Evolutionary conservation across 2,797 vertebrate species (phyloP).

Genomic region (Sebastes steindachneri): DNA sequence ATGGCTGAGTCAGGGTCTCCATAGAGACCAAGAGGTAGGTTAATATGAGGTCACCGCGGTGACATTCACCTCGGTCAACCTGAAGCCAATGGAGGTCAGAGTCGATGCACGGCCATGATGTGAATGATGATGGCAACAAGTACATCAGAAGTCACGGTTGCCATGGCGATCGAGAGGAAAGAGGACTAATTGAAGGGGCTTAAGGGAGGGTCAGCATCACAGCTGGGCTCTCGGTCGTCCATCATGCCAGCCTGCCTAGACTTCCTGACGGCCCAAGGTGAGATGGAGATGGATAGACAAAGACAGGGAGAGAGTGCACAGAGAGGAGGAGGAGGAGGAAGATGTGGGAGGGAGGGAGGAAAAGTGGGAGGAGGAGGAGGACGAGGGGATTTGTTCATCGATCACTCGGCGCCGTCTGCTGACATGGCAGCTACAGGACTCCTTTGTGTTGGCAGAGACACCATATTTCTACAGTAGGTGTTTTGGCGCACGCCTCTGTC

Average conservation of each 20-base stretch:
- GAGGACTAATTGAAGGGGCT: constrained; percentile 18
- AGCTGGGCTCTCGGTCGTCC: constrained; percentile 27
- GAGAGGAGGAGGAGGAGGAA: neutral
- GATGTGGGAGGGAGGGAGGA: neutral
- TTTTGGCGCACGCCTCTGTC: constrained; percentile 20
- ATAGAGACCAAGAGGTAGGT: constrained; percentile 15
- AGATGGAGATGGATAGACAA: constrained; percentile 44
- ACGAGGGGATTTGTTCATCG: constrained; percentile 35
- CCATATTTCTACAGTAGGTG: constrained; percentile 21
- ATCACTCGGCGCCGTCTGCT: constrained; percentile 49
- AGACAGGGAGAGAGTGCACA: constrained; percentile 19
- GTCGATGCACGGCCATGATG: neutral
- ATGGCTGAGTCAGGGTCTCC: constrained; percentile 15
- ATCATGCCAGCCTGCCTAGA: constrained; percentile 35
- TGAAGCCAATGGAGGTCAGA: constrained; percentile 21
- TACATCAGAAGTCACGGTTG: constrained; percentile 28
- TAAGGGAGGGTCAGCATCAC: constrained; percentile 3
- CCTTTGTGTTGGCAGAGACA: constrained; percentile 41
- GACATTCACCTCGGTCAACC: constrained; percentile 10
- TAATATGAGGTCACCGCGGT: constrained; percentile 39
- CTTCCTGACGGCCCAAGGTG: constrained; percentile 31
- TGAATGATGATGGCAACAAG: constrained; percentile 25
- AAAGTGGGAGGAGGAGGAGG: constrained; percentile 11
- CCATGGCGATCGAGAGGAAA: constrained; percentile 35
- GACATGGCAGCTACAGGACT: constrained; percentile 55